Evolutionary conservation across 2,797 vertebrate species (phyloP).

Genomic region (Diplodus puntazzo): DNA sequence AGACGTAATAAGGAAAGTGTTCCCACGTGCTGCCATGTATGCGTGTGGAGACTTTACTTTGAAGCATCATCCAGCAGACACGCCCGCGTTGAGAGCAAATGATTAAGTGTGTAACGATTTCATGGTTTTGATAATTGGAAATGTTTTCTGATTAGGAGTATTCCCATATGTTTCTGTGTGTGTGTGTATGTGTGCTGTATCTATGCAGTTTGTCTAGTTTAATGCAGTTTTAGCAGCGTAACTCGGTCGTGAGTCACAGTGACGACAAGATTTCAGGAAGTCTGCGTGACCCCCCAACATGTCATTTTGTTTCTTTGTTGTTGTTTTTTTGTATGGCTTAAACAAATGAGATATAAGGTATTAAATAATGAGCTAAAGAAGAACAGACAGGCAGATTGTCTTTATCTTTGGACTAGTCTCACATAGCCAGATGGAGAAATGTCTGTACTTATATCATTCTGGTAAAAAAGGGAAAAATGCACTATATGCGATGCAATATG

Average conservation of each 20-base stretch:
- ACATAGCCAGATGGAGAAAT: no score
- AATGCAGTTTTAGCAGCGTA: not conserved
- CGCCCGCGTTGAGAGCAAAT: not conserved
- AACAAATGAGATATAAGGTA: not conserved
- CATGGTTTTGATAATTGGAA: conserved; percentile 29
- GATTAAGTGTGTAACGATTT: conserved; percentile 28
- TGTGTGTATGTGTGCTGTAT: conserved; percentile 9
- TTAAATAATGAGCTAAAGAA: not conserved
- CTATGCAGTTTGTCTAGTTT: not conserved
- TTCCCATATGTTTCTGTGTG: conserved; percentile 8
- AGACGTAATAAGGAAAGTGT: conserved; percentile 36
- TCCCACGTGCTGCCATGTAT: conserved; percentile 13
- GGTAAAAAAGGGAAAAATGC: no score
- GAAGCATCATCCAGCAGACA: conserved; percentile 19
- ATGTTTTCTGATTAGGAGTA: conserved; percentile 30
- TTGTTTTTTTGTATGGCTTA: not conserved
- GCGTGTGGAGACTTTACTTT: conserved; percentile 2
- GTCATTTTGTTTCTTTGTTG: not conserved
- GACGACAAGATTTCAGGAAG: not conserved
- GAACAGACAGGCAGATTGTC: not conserved
- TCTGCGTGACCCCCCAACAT: not conserved
- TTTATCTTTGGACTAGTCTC: not conserved
- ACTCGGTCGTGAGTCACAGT: not conserved
- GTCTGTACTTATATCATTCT: no score
- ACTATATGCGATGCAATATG: no score